Conservation (phyloP, 2,888 invertebrate species). For the Drosophila algonquin region DNA sequence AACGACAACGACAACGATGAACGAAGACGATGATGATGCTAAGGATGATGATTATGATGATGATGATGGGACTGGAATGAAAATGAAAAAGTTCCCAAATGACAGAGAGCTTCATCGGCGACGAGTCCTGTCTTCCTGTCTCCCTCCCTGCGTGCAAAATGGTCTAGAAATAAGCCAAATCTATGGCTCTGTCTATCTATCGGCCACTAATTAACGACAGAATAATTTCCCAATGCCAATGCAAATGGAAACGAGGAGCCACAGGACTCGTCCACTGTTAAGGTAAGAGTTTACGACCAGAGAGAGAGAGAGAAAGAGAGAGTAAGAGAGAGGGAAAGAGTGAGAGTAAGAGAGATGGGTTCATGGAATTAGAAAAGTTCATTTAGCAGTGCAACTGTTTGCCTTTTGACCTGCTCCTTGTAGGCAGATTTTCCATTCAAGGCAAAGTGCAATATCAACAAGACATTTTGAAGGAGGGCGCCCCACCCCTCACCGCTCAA, state of each 20-base stretch:
- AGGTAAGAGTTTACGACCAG: not conserved
- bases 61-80: conserved; percentile 6
- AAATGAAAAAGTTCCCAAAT: conserved; percentile 49
- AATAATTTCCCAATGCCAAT: conserved; percentile 75
- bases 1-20: conserved; percentile 17
- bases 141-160: conserved; percentile 67
- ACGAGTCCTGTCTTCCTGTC: not conserved
- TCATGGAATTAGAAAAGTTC: conserved; percentile 72
- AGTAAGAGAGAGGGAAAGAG: not conserved
- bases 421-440: conserved; percentile 70
- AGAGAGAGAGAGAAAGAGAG: not conserved
- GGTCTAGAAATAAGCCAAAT: conserved; percentile 75
- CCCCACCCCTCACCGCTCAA: not conserved
- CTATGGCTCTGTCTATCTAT: conserved; percentile 45
- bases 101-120: conserved; percentile 11
- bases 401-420: conserved; percentile 60
- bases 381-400: conserved; percentile 77
- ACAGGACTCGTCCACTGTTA: conserved; percentile 13
- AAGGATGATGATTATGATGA: conserved; percentile 1
- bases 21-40: conserved; percentile 13
- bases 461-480: conserved; percentile 19
- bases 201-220: conserved; percentile 77
- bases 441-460: conserved; percentile 78
- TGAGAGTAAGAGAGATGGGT: not conserved
- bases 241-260: conserved; percentile 52